phyloP scores from a whole-genome alignment of 2,797 vertebrate species.

The Gobio occitaniae region DNA sequence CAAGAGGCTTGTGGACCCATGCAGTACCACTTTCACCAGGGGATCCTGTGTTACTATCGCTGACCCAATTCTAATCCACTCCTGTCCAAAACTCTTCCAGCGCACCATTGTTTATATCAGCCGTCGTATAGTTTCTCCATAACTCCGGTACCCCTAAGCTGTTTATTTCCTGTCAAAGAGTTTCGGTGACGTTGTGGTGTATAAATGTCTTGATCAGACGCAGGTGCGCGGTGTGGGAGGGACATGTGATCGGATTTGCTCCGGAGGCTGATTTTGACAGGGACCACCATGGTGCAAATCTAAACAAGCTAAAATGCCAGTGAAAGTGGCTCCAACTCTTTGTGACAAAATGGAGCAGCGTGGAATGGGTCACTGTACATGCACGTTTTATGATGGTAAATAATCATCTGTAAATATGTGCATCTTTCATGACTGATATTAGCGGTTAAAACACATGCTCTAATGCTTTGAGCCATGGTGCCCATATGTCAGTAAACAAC shows the following conservation, averaged over 20 bases:
- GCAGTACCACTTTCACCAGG: slow-evolving; percentile 55
- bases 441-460: neutral
- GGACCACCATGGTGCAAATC: slow-evolving; percentile 41
- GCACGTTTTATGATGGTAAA: neutral
- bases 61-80: slow-evolving; percentile 30
- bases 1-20: neutral
- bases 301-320: slow-evolving; percentile 41
- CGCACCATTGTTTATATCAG: slow-evolving; percentile 70
- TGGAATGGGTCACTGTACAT: slow-evolving; percentile 1
- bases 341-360: slow-evolving; percentile 2
- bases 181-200: slow-evolving; percentile 63
- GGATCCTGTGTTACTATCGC: slow-evolving; percentile 62
- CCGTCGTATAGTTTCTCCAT: slow-evolving; percentile 68
- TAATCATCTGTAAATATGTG: neutral
- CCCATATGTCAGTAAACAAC: neutral
- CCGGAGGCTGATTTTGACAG: slow-evolving; percentile 32
- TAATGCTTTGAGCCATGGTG: neutral
- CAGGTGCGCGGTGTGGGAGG: slow-evolving; percentile 62
- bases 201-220: slow-evolving; percentile 72
- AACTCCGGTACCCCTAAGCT: slow-evolving; percentile 61
- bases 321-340: slow-evolving; percentile 51
- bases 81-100: slow-evolving; percentile 23
- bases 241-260: slow-evolving; percentile 44
- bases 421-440: neutral
- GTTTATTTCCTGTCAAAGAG: slow-evolving; percentile 72